Evolutionary conservation across 2,113 vertebrate species (phyloP).

Genomic region (Porphyrio hochstetteri): DNA sequence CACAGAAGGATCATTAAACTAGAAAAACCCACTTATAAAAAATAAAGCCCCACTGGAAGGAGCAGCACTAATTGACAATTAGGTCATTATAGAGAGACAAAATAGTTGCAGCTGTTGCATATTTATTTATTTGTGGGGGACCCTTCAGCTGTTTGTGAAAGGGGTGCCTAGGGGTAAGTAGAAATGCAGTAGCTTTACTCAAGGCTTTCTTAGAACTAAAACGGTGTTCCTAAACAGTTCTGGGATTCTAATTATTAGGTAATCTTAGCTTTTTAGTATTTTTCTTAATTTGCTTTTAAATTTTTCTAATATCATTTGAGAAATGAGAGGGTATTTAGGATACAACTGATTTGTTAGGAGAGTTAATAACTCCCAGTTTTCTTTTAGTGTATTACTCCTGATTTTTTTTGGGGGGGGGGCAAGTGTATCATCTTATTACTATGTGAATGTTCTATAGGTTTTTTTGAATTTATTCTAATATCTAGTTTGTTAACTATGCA

Average conservation of each 20-base stretch:
- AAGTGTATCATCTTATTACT: neutral
- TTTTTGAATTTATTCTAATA: neutral
- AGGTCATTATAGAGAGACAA: neutral
- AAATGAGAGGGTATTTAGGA: accelerated
- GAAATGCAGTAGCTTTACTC: neutral
- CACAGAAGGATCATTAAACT: accelerated
- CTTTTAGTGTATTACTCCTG: accelerated
- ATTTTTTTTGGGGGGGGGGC: no score
- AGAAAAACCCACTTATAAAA: neutral
- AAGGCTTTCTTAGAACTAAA: neutral
- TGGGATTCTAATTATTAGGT: accelerated
- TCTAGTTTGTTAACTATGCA: neutral
- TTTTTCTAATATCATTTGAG: neutral
- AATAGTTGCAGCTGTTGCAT: accelerated
- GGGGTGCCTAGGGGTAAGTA: accelerated
- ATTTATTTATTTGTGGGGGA: no score
- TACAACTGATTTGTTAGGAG: accelerated
- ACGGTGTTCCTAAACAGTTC: accelerated
- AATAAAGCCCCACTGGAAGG: neutral
- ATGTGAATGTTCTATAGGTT: accelerated
- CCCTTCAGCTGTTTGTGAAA: accelerated
- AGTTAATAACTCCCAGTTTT: neutral
- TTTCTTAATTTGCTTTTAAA: accelerated
- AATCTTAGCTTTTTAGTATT: accelerated
- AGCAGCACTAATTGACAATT: neutral